A percentile compares a stretch with the other conserved stretches of the same genome.
These are phyloP conservation scores for Oeneis ivallda DNA, from an alignment of 2,888 invertebrate genomes.

Conservation along the genomic window DNA sequence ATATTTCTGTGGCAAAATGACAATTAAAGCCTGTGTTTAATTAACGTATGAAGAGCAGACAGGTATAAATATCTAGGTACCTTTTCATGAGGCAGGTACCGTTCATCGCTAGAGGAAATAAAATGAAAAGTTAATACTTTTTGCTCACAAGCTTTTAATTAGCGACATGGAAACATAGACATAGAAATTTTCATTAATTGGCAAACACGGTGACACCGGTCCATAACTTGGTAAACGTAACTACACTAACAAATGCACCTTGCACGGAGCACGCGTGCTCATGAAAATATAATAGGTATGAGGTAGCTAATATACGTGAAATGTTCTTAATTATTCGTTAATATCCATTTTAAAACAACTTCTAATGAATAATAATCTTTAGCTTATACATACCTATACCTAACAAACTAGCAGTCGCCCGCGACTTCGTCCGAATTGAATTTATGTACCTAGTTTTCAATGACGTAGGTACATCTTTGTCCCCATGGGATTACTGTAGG, in stretches of 20 bases:
- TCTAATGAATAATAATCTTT: slow-evolving; percentile 26
- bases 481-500: no score
- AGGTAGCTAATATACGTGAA: slow-evolving; percentile 34
- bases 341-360: slow-evolving; percentile 22
- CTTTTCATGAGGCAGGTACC: background rate
- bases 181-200: slow-evolving; percentile 40
- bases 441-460: no score
- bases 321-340: slow-evolving; percentile 40
- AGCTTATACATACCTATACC: background rate
- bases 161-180: slow-evolving; percentile 31
- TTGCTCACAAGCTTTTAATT: slow-evolving; percentile 21
- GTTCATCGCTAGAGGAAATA: slow-evolving; percentile 18
- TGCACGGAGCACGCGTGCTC: slow-evolving; percentile 38
- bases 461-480: no score
- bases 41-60: no score
- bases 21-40: no score
- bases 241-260: slow-evolving; percentile 36
- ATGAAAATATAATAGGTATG: slow-evolving; percentile 29
- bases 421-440: no score
- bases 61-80: no score
- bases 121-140: slow-evolving; percentile 24
- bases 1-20: no score
- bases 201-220: slow-evolving; percentile 35
- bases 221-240: slow-evolving; percentile 27
- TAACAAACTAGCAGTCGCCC: no score